Evolutionary conservation across 2,797 vertebrate genomes (phyloP).

Genomic region (Antrozous pallidus): DNA sequence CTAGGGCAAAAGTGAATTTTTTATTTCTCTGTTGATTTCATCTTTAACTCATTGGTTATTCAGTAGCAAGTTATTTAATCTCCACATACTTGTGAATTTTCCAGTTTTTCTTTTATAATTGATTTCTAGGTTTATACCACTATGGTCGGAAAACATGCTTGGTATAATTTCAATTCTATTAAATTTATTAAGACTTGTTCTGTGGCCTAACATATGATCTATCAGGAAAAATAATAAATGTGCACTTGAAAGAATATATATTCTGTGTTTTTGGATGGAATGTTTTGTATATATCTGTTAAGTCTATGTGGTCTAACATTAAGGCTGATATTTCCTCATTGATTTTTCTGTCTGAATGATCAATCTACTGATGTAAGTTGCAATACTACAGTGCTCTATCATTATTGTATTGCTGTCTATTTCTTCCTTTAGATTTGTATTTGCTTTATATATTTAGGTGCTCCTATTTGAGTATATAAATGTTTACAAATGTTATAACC

Average conservation of each 20-base stretch:
- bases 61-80: neutral
- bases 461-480: neutral
- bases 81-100: neutral
- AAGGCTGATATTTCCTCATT: neutral
- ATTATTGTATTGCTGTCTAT: neutral
- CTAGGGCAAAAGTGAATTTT: neutral
- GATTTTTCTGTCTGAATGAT: neutral
- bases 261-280: neutral
- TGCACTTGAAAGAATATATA: neutral
- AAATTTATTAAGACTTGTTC: neutral
- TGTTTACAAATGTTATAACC: neutral
- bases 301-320: neutral
- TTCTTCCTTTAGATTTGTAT: neutral
- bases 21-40: neutral
- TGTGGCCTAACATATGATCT: neutral
- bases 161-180: neutral
- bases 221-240: neutral
- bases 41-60: neutral
- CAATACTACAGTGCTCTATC: neutral
- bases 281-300: neutral
- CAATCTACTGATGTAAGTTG: neutral
- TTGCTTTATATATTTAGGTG: neutral
- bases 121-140: neutral
- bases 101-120: neutral
- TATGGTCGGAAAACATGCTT: neutral